Conservation (phyloP, 2,888 invertebrate species). For the Spilosoma lubricipeda region DNA sequence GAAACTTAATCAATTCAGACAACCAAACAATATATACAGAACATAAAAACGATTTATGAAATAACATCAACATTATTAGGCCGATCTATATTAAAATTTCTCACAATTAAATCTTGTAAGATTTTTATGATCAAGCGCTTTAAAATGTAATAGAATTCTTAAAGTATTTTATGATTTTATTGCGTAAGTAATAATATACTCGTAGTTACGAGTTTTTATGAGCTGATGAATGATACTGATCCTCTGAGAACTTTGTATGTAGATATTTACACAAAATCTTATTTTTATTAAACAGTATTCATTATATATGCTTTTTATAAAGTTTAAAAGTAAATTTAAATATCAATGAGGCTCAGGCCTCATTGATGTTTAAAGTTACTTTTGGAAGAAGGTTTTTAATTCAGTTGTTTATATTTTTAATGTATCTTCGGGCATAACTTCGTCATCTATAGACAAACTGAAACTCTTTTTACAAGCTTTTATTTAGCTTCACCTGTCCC, state of each 20-base stretch:
- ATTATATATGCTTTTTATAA: neutral
- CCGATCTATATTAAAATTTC: constrained; percentile 12
- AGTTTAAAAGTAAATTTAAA: neutral
- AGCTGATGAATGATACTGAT: neutral
- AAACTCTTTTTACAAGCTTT: no score
- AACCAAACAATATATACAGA: constrained; percentile 17
- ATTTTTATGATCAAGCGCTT: constrained; percentile 38
- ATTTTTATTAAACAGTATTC: neutral
- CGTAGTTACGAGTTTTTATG: constrained; percentile 21
- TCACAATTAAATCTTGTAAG: constrained; percentile 33
- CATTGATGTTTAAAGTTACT: neutral
- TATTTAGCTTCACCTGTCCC: no score
- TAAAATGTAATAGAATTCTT: constrained; percentile 23
- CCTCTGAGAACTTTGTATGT: neutral
- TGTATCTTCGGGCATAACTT: no score
- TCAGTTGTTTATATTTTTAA: no score
- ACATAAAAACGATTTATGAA: constrained; percentile 21
- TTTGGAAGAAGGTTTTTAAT: no score
- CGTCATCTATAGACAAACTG: no score
- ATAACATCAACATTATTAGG: constrained; percentile 17
- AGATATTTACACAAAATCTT: neutral
- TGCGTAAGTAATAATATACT: constrained; percentile 32
- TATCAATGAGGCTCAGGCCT: neutral
- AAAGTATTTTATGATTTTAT: constrained; percentile 42
- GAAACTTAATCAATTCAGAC: constrained; percentile 12